These are phyloP conservation scores for Autographa gamma DNA, from an alignment of 2,888 invertebrate genomes.

Conservation along the genomic window DNA sequence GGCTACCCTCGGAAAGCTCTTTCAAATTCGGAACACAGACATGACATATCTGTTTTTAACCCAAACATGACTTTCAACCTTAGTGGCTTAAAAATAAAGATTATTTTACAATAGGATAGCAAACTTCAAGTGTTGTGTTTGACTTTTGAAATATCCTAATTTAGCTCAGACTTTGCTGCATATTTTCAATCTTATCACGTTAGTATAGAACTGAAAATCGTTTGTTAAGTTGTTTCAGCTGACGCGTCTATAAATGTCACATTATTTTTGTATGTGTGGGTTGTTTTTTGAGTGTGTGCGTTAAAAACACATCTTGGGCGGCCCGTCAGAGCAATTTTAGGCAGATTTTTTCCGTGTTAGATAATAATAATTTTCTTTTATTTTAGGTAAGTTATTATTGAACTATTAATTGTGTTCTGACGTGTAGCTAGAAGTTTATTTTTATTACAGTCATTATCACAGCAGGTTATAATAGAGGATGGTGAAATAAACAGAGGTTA, in stretches of 20 bases:
- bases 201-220: conserved; percentile 63
- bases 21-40: conserved; percentile 83
- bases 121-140: conserved; percentile 79
- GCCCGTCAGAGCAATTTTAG: conserved; percentile 72
- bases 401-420: not conserved
- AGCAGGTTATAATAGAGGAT: conserved; percentile 5
- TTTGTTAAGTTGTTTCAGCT: conserved; percentile 78
- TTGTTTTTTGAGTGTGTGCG: conserved; percentile 69
- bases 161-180: conserved; percentile 66
- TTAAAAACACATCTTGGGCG: conserved; percentile 84
- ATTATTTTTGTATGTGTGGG: conserved; percentile 70
- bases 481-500: not conserved
- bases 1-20: conserved; percentile 84
- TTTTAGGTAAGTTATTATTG: conserved; percentile 51
- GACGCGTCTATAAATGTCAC: conserved; percentile 85
- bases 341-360: conserved; percentile 74
- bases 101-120: conserved; percentile 51
- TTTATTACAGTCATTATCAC: conserved; percentile 1
- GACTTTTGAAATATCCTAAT: conserved; percentile 87
- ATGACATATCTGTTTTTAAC: conserved; percentile 79
- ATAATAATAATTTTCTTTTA: conserved; percentile 63
- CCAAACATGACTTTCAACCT: conserved; percentile 58
- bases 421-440: not conserved
- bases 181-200: conserved; percentile 61
- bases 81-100: conserved; percentile 54